Conservation (phyloP, 2,888 invertebrate genomes). For the Quadriops clusia region DNA sequence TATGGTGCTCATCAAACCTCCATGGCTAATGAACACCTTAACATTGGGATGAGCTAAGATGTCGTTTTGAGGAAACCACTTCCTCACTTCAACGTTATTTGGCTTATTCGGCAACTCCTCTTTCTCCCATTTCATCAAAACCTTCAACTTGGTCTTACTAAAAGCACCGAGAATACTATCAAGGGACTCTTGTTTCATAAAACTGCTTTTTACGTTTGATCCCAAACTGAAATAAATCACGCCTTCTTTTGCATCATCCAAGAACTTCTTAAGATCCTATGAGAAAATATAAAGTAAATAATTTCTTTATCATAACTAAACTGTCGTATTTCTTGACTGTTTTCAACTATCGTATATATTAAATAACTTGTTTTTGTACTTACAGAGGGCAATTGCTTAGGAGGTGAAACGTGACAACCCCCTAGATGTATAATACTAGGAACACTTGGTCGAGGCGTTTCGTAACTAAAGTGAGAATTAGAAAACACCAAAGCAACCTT, state of each 20-base stretch:
- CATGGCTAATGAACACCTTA: too few species aligned
- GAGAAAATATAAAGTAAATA: not conserved
- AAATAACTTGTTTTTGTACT: not conserved
- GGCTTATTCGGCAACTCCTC: constrained; percentile 29
- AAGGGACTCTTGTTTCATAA: constrained; percentile 40
- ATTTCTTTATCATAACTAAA: not conserved
- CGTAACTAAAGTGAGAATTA: constrained; percentile 2
- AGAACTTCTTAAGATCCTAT: constrained; percentile 38
- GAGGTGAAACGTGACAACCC: not conserved
- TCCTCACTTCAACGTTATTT: constrained; percentile 32
- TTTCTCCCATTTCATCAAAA: constrained; percentile 43
- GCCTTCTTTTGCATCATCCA: constrained; percentile 43
- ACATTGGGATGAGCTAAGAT: too few species aligned
- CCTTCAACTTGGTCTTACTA: constrained; percentile 40
- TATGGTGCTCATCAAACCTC: too few species aligned
- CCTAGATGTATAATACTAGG: constrained; percentile 2
- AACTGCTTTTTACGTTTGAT: constrained; percentile 43
- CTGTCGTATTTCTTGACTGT: too few species aligned
- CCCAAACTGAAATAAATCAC: constrained; percentile 49
- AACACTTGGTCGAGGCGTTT: not conserved
- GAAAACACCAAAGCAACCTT: constrained; percentile 2
- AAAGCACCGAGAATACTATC: constrained; percentile 45
- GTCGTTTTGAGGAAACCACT: constrained; percentile 37
- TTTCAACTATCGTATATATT: too few species aligned
- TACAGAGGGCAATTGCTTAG: not conserved